phyloP scores from a whole-genome alignment of 2,797 vertebrate species.

The Emys orbicularis region DNA sequence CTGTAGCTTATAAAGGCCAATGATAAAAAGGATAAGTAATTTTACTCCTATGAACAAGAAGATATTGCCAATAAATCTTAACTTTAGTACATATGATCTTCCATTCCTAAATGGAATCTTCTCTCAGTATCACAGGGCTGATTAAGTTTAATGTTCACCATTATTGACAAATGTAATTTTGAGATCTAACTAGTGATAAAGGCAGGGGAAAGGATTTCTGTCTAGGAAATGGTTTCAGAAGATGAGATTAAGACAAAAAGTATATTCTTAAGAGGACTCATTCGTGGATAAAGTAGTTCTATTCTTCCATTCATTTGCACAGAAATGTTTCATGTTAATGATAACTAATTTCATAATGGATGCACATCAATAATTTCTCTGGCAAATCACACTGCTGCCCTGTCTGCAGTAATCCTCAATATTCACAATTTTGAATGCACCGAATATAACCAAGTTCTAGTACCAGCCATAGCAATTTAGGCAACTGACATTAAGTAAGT shows the following conservation, averaged over 20 bases:
- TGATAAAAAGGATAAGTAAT: not conserved
- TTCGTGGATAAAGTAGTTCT: slow-evolving; percentile 32
- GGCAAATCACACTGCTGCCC: slow-evolving; percentile 43
- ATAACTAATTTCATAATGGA: slow-evolving; percentile 53
- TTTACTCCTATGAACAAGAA: slow-evolving; percentile 1
- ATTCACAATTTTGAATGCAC: not conserved
- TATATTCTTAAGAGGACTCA: slow-evolving; percentile 43
- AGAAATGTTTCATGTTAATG: slow-evolving; percentile 45
- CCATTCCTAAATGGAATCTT: slow-evolving; percentile 1
- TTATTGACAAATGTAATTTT: slow-evolving; percentile 37
- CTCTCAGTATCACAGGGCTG: not conserved
- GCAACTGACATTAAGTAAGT: not conserved
- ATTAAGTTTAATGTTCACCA: slow-evolving; percentile 44
- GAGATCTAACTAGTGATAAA: slow-evolving; percentile 31
- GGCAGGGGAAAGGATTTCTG: slow-evolving; percentile 39
- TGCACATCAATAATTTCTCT: slow-evolving; percentile 49
- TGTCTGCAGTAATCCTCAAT: slow-evolving; percentile 2
- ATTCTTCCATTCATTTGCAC: slow-evolving; percentile 61
- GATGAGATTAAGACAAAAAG: slow-evolving; percentile 53
- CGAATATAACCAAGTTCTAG: not conserved
- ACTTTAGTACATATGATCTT: not conserved
- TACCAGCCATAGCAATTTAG: not conserved
- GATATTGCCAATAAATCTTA: slow-evolving; percentile 31
- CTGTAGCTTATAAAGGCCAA: slow-evolving; percentile 5
- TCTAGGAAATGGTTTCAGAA: slow-evolving; percentile 19